phyloP scores from a whole-genome alignment of 2,113 vertebrate genomes.

The Notothenia rossii region DNA sequence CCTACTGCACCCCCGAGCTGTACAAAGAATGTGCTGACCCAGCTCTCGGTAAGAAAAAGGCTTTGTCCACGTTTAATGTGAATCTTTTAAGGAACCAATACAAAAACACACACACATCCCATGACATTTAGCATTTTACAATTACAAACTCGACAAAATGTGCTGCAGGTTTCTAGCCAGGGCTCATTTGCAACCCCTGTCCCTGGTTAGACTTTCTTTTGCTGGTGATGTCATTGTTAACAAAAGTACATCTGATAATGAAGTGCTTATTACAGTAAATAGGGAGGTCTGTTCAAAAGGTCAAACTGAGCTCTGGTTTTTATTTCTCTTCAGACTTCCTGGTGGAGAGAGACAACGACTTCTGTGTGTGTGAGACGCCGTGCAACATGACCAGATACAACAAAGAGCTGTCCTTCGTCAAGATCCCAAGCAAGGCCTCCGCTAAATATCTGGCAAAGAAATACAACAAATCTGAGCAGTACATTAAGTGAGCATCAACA shows the following conservation, averaged over 20 bases:
- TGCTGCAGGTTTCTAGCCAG: too few species aligned
- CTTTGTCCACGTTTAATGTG: slow-evolving; percentile 4
- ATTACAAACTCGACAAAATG: too few species aligned
- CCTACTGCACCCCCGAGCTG: slow-evolving; percentile 96
- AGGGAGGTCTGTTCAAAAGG: slow-evolving; percentile 25
- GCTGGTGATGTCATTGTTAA: too few species aligned
- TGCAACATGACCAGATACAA: slow-evolving; percentile 97
- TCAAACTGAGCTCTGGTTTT: slow-evolving; percentile 38
- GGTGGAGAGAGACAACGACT: slow-evolving; percentile 95
- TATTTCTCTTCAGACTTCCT: slow-evolving; percentile 89
- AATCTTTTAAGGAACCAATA: not conserved
- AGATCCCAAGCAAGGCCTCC: slow-evolving; percentile 98
- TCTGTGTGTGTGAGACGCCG: slow-evolving; percentile 95
- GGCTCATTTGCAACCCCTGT: too few species aligned
- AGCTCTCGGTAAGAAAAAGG: slow-evolving; percentile 89
- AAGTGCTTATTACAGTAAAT: too few species aligned
- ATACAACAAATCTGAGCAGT: slow-evolving; percentile 98
- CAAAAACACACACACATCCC: not conserved
- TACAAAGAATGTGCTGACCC: slow-evolving; percentile 98
- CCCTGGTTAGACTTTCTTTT: too few species aligned
- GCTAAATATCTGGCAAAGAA: slow-evolving; percentile 99
- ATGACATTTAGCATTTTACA: slow-evolving; percentile 5
- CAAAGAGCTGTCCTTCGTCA: slow-evolving; percentile 99
- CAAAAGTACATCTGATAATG: too few species aligned
- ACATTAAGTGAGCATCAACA: slow-evolving; percentile 89